These are phyloP conservation scores for Ciona savignyi DNA, from an alignment of 23 tunicate species.

Conservation along the genomic window DNA sequence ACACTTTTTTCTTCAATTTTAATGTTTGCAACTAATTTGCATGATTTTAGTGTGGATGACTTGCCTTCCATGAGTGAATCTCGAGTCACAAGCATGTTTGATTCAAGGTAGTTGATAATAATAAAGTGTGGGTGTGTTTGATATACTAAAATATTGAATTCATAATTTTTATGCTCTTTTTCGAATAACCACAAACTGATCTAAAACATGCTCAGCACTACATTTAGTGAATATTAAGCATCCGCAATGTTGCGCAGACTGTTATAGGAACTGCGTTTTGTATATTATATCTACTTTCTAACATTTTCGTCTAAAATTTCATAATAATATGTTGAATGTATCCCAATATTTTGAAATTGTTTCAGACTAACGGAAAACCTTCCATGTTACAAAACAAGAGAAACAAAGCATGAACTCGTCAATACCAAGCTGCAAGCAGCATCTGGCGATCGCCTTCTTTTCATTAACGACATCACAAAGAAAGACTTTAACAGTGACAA, in stretches of 20 bases:
- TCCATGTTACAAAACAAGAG: background rate
- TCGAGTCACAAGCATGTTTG: background rate
- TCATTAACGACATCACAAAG: constrained; percentile 5
- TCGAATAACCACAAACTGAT: no score
- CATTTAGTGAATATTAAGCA: no score
- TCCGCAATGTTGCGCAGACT: no score
- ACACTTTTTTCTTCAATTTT: background rate
- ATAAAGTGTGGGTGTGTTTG: no score
- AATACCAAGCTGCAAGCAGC: background rate
- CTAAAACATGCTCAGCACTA: no score
- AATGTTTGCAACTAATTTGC: constrained; percentile 9
- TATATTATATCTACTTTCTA: no score
- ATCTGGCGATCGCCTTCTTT: constrained; percentile 6
- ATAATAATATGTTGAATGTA: no score
- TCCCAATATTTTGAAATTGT: no score
- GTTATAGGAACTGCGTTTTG: no score
- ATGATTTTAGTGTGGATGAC: constrained; percentile 18
- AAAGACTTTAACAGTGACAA: background rate
- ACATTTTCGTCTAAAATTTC: no score
- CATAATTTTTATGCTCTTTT: no score
- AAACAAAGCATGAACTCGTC: background rate
- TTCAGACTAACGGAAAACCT: background rate
- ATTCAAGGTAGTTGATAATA: background rate
- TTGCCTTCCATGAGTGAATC: background rate
- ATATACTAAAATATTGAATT: no score